Base-by-base conservation (phyloP, 2,888 invertebrate genomes). In the Mystacides longicornis region DNA sequence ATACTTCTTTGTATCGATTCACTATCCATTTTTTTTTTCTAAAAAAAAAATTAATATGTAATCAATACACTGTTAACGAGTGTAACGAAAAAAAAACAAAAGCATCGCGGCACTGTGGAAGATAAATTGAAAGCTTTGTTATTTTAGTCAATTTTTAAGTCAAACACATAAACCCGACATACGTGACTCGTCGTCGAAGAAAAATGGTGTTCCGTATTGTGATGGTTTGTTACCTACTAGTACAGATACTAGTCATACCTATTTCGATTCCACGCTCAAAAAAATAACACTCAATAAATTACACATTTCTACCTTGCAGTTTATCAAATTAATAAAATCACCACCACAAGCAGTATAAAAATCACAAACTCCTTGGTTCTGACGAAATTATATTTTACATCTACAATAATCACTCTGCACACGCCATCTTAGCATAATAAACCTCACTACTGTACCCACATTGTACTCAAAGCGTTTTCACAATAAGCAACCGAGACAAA, bases 161-260 rank as follows among this genome's bases (percentile, higher is more conserved):
- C 16, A 37, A 37, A n/a, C 16, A 7, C 37, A 7, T 37, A 16
- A n/a, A n/a, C 37, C 37, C 67, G 69, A 71, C 65, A 68, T 77
- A 77, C 77, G 77, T 77, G 77, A 77, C 76, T 74, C 70, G 66
- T 71, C 69, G 71, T 71, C 73, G 71, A 72, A 72, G 71, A 72
- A 74, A 72, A 77, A 77, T 77, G 77, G 77, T 52, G 55, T 52
- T 37, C 16, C 37, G 37, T 7, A 27, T 27, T 11, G n/a, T n/a
- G n/a, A n/a, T n/a, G n/a, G 11, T 37, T 7, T 37, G 37, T 14
- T 37, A 37, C 37, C 37, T 37, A 37, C 3, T 37, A n/a, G n/a
- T n/a, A n/a, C 37, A 3, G 37, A 3, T 37, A 37, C 7, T 37
- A 37, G n/a, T 37, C 37, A 37, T 37, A 14, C 37, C 37, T 3